A percentile compares a stretch with the other conserved stretches of the same genome.
Evolutionary conservation across 2,888 invertebrate species (phyloP).

Genomic region (Arenicola marina): DNA sequence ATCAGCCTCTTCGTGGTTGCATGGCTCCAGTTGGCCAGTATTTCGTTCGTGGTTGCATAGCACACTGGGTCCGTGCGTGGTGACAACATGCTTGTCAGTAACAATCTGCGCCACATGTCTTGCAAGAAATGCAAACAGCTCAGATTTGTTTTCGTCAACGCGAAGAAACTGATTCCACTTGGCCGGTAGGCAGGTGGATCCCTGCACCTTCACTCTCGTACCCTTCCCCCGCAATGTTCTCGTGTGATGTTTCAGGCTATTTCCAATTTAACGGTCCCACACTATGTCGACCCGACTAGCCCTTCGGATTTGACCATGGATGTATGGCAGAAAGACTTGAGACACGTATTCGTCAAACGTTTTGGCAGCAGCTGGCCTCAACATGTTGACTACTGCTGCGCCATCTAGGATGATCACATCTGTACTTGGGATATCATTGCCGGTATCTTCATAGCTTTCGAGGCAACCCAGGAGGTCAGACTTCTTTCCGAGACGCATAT

Average conservation of each 20-base stretch:
- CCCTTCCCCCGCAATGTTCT: conserved; percentile 9
- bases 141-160: conserved; percentile 22
- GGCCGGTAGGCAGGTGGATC: conserved; percentile 11
- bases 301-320: conserved; percentile 3
- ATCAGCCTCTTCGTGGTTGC: conserved; percentile 33
- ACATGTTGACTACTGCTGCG: neutral
- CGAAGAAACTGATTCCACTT: conserved; percentile 27
- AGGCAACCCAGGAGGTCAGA: conserved; percentile 8
- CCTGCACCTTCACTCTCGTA: conserved; percentile 8
- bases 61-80: conserved; percentile 2
- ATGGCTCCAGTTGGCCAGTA: conserved; percentile 16
- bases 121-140: conserved; percentile 19
- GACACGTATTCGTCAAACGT: no score
- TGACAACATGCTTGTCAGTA: neutral
- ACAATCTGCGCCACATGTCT: neutral
- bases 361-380: no score
- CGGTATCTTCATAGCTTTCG: neutral
- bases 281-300: conserved; percentile 21
- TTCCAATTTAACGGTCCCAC: conserved; percentile 20
- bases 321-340: conserved; percentile 14
- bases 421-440: neutral
- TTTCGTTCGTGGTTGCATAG: conserved; percentile 6
- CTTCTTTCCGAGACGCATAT: conserved; percentile 13
- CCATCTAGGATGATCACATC: conserved; percentile 8
- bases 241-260: conserved; percentile 17